phyloP scores from a whole-genome alignment of 2,797 vertebrate genomes.

The Chromobotia macracanthus region DNA sequence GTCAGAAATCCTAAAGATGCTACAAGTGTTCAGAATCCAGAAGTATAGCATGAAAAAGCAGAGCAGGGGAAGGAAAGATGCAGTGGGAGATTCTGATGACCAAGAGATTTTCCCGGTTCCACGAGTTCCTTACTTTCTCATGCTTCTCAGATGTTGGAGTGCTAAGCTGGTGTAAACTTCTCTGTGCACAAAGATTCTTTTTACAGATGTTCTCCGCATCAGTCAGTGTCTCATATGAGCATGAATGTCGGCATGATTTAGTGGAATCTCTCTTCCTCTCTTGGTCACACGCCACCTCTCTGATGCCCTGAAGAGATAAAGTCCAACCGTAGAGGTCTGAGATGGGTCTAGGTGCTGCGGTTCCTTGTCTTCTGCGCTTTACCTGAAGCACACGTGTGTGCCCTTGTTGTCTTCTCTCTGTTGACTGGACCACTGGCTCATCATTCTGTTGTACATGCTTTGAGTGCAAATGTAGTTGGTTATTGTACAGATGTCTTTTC shows the following conservation, averaged over 20 bases:
- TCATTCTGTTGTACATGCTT: constrained; percentile 67
- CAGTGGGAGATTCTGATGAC: constrained; percentile 42
- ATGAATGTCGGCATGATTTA: constrained; percentile 68
- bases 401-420: constrained; percentile 68
- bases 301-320: constrained; percentile 60
- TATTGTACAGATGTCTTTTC: constrained; percentile 24
- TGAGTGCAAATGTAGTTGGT: constrained; percentile 61
- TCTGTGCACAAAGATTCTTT: constrained; percentile 65
- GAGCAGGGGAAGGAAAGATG: constrained; percentile 31
- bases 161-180: constrained; percentile 59
- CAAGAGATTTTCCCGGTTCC: constrained; percentile 9
- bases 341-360: constrained; percentile 56
- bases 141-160: constrained; percentile 60
- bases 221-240: constrained; percentile 79
- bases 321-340: constrained; percentile 64
- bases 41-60: constrained; percentile 24
- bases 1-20: constrained; percentile 21
- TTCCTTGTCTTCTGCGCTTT: constrained; percentile 62
- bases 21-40: constrained; percentile 19
- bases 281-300: constrained; percentile 13
- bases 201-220: constrained; percentile 70
- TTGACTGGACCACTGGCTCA: constrained; percentile 63
- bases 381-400: constrained; percentile 60
- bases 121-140: constrained; percentile 75
- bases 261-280: constrained; percentile 58